phyloP scores from a whole-genome alignment of 1,140 invertebrate genomes.

The Drosophila pandora region DNA sequence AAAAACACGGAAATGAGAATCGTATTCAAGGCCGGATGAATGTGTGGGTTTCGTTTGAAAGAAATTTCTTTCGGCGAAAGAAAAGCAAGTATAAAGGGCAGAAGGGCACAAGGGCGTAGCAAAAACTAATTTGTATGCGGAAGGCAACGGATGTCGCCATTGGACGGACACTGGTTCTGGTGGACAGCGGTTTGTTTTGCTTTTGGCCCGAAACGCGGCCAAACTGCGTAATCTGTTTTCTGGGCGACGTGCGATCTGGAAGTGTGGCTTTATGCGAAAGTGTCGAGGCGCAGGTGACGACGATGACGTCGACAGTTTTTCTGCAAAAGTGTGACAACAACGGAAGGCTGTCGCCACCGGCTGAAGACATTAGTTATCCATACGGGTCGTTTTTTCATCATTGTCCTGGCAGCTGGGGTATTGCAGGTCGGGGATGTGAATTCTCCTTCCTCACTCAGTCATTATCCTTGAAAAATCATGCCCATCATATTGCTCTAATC shows the following conservation, averaged over 20 bases:
- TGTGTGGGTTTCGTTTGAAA: slow-evolving; percentile 10
- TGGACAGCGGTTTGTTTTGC: slow-evolving; percentile 38
- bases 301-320: slow-evolving; percentile 51
- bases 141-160: slow-evolving; percentile 57
- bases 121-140: slow-evolving; percentile 81
- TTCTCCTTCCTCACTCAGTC: background rate
- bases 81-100: background rate
- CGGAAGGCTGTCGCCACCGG: slow-evolving; percentile 36
- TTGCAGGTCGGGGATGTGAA: slow-evolving; percentile 20
- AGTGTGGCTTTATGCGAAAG: slow-evolving; percentile 68
- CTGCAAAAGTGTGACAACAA: slow-evolving; percentile 35
- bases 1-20: slow-evolving; percentile 27
- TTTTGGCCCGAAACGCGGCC: slow-evolving; percentile 49
- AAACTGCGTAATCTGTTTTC: slow-evolving; percentile 74
- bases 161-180: slow-evolving; percentile 16
- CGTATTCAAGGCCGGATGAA: slow-evolving; percentile 7
- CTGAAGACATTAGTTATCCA: slow-evolving; percentile 39
- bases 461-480: background rate
- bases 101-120: slow-evolving; percentile 14
- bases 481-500: background rate
- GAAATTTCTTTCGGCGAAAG: background rate
- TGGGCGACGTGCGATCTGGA: slow-evolving; percentile 37
- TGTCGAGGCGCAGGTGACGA: slow-evolving; percentile 74
- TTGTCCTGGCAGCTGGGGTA: background rate
- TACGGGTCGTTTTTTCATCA: background rate